Conservation (phyloP, 1,140 invertebrate species). For the Nixonia krombeini region DNA sequence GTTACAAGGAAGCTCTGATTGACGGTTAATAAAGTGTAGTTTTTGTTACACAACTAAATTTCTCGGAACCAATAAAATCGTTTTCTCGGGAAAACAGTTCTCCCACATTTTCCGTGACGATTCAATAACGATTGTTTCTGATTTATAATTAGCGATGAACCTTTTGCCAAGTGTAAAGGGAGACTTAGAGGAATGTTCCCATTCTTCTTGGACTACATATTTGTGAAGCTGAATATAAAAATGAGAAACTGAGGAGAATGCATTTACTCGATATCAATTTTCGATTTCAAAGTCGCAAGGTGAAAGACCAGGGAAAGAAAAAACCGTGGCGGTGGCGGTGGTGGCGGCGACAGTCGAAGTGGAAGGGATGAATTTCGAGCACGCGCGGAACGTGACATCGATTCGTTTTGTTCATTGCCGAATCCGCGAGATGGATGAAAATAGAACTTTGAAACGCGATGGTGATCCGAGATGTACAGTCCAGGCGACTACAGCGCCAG, state of each 20-base stretch:
- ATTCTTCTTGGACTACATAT: background rate
- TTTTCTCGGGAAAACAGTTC: no score
- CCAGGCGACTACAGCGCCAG: no score
- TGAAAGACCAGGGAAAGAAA: constrained; percentile 12
- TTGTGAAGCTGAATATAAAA: background rate
- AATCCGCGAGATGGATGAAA: constrained; percentile 42
- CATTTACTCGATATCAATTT: background rate
- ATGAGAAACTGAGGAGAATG: background rate
- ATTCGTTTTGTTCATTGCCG: constrained; percentile 45
- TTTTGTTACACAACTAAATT: no score
- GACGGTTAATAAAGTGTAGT: no score
- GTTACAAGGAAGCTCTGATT: no score
- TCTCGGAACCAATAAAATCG: no score
- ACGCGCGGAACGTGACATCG: constrained; percentile 38
- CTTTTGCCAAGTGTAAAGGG: no score
- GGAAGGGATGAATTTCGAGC: constrained; percentile 18
- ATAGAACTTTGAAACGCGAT: constrained; percentile 34
- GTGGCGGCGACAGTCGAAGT: background rate
- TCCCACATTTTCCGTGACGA: no score
- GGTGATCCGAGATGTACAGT: constrained; percentile 20
- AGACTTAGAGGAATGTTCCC: no score
- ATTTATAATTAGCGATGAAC: no score
- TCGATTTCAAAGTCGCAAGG: background rate
- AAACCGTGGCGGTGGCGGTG: constrained; percentile 7
- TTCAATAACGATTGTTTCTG: no score